A percentile compares a stretch with the other conserved stretches of the same genome.
Evolutionary conservation across 2,797 vertebrate species (phyloP).

Genomic region (Manis pentadactyla): DNA sequence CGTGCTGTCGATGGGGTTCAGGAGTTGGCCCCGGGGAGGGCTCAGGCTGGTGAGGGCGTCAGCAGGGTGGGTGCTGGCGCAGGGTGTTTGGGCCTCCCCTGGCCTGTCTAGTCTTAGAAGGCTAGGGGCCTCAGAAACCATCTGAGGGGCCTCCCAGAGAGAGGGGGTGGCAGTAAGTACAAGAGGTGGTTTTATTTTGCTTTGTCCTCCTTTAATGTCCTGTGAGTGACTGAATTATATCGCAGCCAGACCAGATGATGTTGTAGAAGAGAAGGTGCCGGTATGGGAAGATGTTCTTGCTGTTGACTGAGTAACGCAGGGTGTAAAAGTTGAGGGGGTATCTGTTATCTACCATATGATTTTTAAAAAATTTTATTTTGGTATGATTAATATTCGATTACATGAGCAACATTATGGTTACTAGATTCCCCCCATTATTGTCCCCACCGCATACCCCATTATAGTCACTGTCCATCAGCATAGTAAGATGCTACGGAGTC

Average conservation of each 20-base stretch:
- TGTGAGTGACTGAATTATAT: not conserved
- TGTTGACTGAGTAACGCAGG: not conserved
- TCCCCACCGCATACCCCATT: too few relatives aligned
- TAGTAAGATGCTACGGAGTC: too few relatives aligned
- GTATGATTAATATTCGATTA: too few relatives aligned
- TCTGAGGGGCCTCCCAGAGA: not conserved
- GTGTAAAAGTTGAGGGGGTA: not conserved
- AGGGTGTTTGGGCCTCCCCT: not conserved
- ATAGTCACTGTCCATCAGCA: too few relatives aligned
- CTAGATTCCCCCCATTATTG: too few relatives aligned
- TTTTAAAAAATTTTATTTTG: too few relatives aligned
- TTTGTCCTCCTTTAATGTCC: not conserved
- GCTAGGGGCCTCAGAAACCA: not conserved
- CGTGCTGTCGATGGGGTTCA: fast-evolving
- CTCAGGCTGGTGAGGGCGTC: not conserved
- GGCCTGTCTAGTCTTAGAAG: not conserved
- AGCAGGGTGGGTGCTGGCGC: not conserved
- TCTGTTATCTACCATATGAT: not conserved
- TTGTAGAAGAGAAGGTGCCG: not conserved
- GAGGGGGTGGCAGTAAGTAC: slow-evolving; percentile 42
- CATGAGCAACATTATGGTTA: too few relatives aligned
- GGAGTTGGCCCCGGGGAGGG: not conserved
- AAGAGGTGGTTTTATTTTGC: slow-evolving; percentile 4
- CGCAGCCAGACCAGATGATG: not conserved
- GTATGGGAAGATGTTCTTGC: not conserved